Evolutionary conservation across 2,113 vertebrate species (phyloP), one percentile per base, ranked within the genome.

Genomic region (Psilopogon haemacephalus): DNA sequence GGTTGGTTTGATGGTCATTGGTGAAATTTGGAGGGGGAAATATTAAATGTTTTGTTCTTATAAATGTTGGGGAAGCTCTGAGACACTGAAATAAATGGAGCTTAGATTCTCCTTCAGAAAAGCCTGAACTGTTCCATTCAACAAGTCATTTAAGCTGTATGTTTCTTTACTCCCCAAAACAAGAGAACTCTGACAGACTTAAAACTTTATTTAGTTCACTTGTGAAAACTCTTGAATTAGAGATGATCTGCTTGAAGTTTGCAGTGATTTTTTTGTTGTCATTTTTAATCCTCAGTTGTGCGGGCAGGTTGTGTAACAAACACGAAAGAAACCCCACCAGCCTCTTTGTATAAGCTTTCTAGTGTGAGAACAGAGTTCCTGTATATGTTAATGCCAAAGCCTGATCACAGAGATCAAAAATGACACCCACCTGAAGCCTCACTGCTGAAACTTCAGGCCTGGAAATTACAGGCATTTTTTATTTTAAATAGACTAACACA

Each of bases 1-100:
- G 98, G 99, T 99, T 72, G 76, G 97, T 94, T 84, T 50, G 32
- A 27, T 33, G 28, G 35, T 62, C 42, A 30, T 32, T 6, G 46
- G 11, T 50, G 48, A 50, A 50, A 50, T 13, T 26, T 50, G 11
- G 35, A 6, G 15, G 20, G 52, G 48, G 10, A 60, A 19, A 56
- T 17, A 35, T 30, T n/a, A 42, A 38, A 16, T 16, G 2, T 62
- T 59, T 59, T 20, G 24, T 56, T 75, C 37, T 67, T 75, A 23
- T 60, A 23, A 50, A 50, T 50, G 48, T 50, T 50, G 26, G 48
- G 48, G 44, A 85, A 74, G 58, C 15, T 40, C 10, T 46, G 35
- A 85, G 62, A 10, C 4, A 5, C 38, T 58, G 35, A 85, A 88
- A 67, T 40, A 72, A 89, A 73, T 46, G 11, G 32, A 84, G 40